phyloP scores from a whole-genome alignment of 2,797 vertebrate genomes.

The Thripadectes ignobilis region DNA sequence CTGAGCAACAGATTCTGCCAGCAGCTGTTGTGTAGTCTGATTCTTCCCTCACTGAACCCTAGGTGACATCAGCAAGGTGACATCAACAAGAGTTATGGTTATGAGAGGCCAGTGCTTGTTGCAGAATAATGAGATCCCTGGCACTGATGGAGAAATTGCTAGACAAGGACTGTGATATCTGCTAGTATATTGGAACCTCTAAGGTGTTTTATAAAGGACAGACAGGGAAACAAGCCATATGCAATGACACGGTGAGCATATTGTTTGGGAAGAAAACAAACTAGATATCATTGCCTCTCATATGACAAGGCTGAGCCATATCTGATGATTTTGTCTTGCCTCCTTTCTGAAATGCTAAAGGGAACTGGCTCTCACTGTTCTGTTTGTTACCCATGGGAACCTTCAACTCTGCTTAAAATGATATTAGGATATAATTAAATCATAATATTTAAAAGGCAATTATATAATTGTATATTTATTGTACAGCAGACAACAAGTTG shows the following conservation, averaged over 20 bases:
- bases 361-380: neutral
- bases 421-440: neutral
- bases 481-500: neutral
- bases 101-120: neutral
- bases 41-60: neutral
- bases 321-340: neutral
- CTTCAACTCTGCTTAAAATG: neutral
- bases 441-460: neutral
- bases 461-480: neutral
- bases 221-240: neutral
- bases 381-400: neutral
- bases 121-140: neutral
- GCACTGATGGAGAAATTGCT: neutral
- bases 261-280: neutral
- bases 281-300: neutral
- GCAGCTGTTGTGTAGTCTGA: neutral
- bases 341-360: neutral
- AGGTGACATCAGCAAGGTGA: neutral
- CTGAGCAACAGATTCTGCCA: neutral
- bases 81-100: neutral
- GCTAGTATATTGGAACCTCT: neutral
- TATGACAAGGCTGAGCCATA: neutral
- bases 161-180: neutral
- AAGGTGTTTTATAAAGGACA: neutral
- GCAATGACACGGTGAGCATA: neutral